Evolutionary conservation across 2,797 vertebrate species (phyloP), one percentile per base, ranked within the genome.

Genomic region (Paedocypris micromegethes): DNA sequence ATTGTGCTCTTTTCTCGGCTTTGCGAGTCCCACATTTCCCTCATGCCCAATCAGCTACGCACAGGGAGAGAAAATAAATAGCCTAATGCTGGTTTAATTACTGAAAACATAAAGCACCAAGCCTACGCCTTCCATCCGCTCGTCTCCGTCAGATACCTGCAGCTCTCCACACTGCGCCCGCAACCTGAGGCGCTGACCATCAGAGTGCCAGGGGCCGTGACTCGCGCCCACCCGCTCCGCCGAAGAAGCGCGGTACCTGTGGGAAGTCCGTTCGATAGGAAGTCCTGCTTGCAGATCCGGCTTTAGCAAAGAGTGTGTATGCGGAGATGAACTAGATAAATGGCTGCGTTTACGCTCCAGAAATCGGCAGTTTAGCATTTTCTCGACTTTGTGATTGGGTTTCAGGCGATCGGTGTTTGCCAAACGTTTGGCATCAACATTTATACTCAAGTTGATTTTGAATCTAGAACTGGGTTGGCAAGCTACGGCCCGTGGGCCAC

Each of bases 11-110:
- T 70, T 86, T 87, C 86, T 77, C 80, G 67, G 88, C 88, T 81
- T 84, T 76, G 87, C 85, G 88, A 88, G 88, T 89, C 83, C 85
- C 85, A 84, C 81, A 74, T 82, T 70, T 94, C 92, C 90, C 92
- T 85, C 77, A 87, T 85, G 92, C 90, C 91, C 91, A 90, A 92
- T 93, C 92, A 91, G 84, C 84, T 86, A 81, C 85, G 86, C 88
- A 86, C 72, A 86, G 88, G 83, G 86, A 89, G 84, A 87, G 81
- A 82, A 89, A 88, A 89, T 84, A 87, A 84, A 85, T 83, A 77
- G 77, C 75, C 75, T 79, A 81, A 86, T 79, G 78, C 78, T 80
- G 77, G 79, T 82, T 84, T 85, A 86, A 84, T 87, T 86, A 86
- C 83, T 81, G 78, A 86, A 82, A 72, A 81, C 80, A 83, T 84